Conservation (phyloP, 2,888 invertebrate genomes). For the Caprella mutica region DNA sequence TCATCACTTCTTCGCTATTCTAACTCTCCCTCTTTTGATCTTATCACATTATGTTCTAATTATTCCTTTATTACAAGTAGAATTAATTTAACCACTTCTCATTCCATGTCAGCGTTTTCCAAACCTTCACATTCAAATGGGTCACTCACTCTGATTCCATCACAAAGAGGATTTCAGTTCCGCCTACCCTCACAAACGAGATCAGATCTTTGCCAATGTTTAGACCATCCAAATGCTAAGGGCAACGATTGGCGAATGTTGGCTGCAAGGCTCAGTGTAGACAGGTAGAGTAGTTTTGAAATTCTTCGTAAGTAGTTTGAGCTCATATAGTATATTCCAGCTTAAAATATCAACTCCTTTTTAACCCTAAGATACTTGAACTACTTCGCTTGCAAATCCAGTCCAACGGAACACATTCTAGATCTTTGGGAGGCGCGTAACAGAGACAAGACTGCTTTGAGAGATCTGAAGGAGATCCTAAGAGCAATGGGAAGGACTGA, state of each 20-base stretch:
- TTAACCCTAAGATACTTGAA: conserved; percentile 68
- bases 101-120: too few species aligned
- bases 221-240: conserved; percentile 76
- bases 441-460: conserved; percentile 66
- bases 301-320: neutral
- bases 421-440: conserved; percentile 90
- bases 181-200: conserved; percentile 53
- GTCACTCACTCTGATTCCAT: too few species aligned
- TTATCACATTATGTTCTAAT: too few species aligned
- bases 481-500: conserved; percentile 76
- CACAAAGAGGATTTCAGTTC: too few species aligned
- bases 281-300: conserved; percentile 45
- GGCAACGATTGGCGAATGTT: conserved; percentile 93
- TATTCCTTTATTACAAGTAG: too few species aligned
- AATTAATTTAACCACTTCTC: too few species aligned
- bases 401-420: conserved; percentile 88
- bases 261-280: conserved; percentile 77
- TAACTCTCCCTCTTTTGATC: too few species aligned
- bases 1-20: too few species aligned
- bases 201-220: conserved; percentile 63
- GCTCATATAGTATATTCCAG: too few species aligned
- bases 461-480: conserved; percentile 70
- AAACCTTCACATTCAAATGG: too few species aligned
- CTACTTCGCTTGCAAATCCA: conserved; percentile 90
- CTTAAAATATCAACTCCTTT: too few species aligned